Conservation (phyloP, 1,140 invertebrate genomes). For the Drusus annulatus region DNA sequence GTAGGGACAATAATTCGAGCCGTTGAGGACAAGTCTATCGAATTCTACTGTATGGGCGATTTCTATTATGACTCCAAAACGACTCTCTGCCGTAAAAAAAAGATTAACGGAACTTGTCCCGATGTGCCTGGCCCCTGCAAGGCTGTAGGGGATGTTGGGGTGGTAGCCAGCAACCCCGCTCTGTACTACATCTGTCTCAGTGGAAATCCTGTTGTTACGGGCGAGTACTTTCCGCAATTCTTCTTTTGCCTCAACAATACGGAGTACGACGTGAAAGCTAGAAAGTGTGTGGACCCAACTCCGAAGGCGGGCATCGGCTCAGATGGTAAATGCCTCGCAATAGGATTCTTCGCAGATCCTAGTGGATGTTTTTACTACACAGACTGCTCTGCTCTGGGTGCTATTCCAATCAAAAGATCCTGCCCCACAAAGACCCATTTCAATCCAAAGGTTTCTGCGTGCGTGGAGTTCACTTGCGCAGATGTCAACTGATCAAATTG, state of each 20-base stretch:
- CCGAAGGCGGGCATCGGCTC: background rate
- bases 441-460: conserved; percentile 18
- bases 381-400: no score
- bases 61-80: conserved; percentile 39
- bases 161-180: conserved; percentile 15
- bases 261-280: background rate
- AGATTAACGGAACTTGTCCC: conserved; percentile 15
- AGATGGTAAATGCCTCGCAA: no score
- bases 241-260: background rate
- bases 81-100: conserved; percentile 5
- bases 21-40: no score
- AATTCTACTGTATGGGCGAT: background rate
- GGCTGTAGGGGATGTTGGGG: background rate
- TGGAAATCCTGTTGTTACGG: background rate
- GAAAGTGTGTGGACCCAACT: background rate
- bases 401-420: background rate
- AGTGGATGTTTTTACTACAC: no score
- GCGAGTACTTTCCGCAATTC: background rate
- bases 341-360: no score
- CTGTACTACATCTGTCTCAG: conserved; percentile 48
- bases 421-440: conserved; percentile 5
- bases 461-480: conserved; percentile 29
- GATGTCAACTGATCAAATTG: background rate
- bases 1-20: no score
- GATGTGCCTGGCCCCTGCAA: conserved; percentile 1